Evolutionary conservation across 1,140 invertebrate species (phyloP).

Genomic region (Lanistes nyassanus): DNA sequence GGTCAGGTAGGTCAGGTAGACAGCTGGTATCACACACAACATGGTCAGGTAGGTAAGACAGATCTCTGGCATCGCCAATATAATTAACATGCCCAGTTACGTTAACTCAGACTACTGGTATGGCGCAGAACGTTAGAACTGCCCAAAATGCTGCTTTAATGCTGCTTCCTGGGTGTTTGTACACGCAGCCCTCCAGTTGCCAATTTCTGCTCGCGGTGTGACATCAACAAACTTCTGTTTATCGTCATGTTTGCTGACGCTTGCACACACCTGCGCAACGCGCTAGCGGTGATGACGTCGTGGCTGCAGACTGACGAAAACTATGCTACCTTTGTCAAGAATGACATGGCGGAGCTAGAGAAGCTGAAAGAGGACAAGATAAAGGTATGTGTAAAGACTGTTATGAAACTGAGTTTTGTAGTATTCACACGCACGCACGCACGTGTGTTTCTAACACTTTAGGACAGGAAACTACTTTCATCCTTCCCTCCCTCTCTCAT

Average conservation of each 20-base stretch:
- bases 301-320: conserved; percentile 54
- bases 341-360: conserved; percentile 50
- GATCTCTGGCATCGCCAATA: conserved; percentile 19
- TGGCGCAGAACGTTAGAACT: too few species aligned
- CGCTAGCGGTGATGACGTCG: conserved; percentile 38
- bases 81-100: conserved; percentile 15
- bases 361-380: conserved; percentile 38
- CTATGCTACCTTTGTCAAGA: conserved; percentile 46
- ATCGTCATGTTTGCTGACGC: conserved; percentile 51
- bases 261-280: conserved; percentile 47
- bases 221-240: conserved; percentile 46
- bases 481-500: conserved; percentile 1
- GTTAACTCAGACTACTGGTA: too few species aligned
- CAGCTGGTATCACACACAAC: too few species aligned
- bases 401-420: too few species aligned
- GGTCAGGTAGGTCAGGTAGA: too few species aligned
- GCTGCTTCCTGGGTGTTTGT: too few species aligned
- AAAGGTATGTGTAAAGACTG: conserved; percentile 22
- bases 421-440: too few species aligned
- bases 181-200: conserved; percentile 28
- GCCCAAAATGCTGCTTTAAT: too few species aligned
- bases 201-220: conserved; percentile 42
- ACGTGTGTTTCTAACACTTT: too few species aligned
- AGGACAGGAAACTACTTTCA: too few species aligned
- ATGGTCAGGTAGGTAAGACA: too few species aligned